Evolutionary conservation across 2,888 invertebrate species (phyloP), one percentile per base, ranked within the genome.

Genomic region (Mantis religiosa): DNA sequence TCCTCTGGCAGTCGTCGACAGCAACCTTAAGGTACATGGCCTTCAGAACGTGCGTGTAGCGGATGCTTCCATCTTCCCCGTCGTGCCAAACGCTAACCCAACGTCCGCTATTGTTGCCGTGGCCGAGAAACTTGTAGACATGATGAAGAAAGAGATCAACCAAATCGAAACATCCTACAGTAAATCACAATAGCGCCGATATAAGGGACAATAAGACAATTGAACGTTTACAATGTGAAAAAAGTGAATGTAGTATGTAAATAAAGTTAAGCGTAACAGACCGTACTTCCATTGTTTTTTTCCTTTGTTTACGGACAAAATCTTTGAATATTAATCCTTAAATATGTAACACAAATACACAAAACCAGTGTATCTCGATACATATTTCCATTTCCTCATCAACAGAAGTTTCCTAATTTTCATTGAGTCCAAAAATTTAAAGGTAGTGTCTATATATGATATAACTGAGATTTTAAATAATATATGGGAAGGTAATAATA

Each of bases 1-100:
- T 92, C 96, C 96, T 0, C 95, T 95, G 94, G 97, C 98, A 0
- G 98, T 98, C 0, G 96, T 98, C 0, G 97, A 98, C 93, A 95
- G 97, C 0, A 88, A 92, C 84, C 91, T 93, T 28, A 90, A 91
- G 81, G 92, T 93, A 8, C 91, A 92, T 87, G 93, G 93, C 4
- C 91, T 93, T 3, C 90, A 91, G n/a, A 92, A 92, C 81, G 90
- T 93, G 14, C 90, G 93, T 86, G 93, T 93, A 41, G 92, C 93
- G 81, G 93, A 93, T 90, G 93, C 92, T 12, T 93, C 93, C 84
- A 91, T 93, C 84, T 93, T 93, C 91, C 93, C 93, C 0, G 91
- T 91, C 47, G 91, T 93, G 9, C 92, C 92, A n/a, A 93, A 93
- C 85, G 92, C 92, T 83, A 93, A 93, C 86, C 91, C 92, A 3